Evolutionary conservation across 2,113 vertebrate genomes (phyloP).

Genomic region (Plectropomus leopardus): DNA sequence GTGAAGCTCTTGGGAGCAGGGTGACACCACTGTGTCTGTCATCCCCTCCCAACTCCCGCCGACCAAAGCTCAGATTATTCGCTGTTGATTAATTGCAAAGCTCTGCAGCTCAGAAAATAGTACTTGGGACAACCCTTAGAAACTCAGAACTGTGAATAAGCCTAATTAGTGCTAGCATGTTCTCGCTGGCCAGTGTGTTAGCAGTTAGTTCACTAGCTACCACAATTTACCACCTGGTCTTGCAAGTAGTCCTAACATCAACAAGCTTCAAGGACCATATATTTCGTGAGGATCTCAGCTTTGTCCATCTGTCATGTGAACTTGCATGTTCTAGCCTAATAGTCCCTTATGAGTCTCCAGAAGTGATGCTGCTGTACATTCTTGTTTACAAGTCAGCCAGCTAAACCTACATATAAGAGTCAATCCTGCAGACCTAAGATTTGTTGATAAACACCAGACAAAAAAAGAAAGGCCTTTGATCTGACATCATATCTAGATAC

Average conservation of each 20-base stretch:
- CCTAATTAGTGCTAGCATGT: too few relatives aligned
- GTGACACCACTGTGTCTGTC: too few relatives aligned
- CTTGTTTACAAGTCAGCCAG: background rate
- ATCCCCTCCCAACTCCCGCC: too few relatives aligned
- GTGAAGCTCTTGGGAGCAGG: too few relatives aligned
- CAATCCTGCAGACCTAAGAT: background rate
- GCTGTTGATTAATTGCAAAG: too few relatives aligned
- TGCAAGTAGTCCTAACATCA: background rate
- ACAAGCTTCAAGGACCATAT: background rate
- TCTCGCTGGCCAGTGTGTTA: too few relatives aligned
- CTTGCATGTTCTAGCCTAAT: background rate
- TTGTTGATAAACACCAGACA: background rate
- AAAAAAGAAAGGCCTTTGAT: background rate
- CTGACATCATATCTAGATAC: conserved; percentile 3
- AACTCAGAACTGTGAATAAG: too few relatives aligned
- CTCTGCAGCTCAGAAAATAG: too few relatives aligned
- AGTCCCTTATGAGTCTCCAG: background rate
- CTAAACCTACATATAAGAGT: background rate
- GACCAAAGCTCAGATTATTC: too few relatives aligned
- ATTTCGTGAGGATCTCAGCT: background rate
- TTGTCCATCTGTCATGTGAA: background rate
- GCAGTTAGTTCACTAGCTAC: background rate
- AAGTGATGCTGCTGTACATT: background rate
- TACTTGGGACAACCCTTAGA: too few relatives aligned
- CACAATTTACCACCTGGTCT: background rate